These are phyloP conservation scores for Spisula subtruncata DNA, from an alignment of 2,888 invertebrate genomes.

Conservation along the genomic window DNA sequence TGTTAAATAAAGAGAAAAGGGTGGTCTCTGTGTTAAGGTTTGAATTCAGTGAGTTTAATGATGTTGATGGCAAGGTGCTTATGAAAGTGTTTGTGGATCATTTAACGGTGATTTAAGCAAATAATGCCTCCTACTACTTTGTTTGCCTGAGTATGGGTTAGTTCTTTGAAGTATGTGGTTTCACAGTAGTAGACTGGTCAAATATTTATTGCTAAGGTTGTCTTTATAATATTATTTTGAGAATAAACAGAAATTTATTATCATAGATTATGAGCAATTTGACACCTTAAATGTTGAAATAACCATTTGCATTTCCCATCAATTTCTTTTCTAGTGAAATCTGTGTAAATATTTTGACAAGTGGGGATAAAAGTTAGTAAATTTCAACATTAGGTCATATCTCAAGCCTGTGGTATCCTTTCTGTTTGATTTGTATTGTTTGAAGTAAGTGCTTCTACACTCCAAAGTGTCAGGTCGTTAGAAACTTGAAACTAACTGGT, in stretches of 20 bases:
- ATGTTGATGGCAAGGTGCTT: too few species aligned
- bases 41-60: too few species aligned
- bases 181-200: not conserved
- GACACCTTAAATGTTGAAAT: not conserved
- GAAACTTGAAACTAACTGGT: slow-evolving; percentile 11
- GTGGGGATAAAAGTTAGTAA: slow-evolving; percentile 19
- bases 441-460: slow-evolving; percentile 1
- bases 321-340: slow-evolving; percentile 22
- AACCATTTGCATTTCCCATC: slow-evolving; percentile 29
- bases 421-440: slow-evolving; percentile 38
- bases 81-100: too few species aligned
- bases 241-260: slow-evolving; percentile 43
- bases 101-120: too few species aligned
- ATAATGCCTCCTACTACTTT: not conserved
- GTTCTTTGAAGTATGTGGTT: not conserved
- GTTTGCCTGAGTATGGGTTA: not conserved
- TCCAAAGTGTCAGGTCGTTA: not conserved
- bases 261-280: slow-evolving; percentile 25
- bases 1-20: too few species aligned
- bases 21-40: too few species aligned
- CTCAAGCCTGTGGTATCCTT: not conserved
- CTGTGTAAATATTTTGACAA: slow-evolving; percentile 54
- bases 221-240: slow-evolving; percentile 29
- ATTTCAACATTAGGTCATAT: slow-evolving; percentile 18
- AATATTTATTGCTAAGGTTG: slow-evolving; percentile 29